Evolutionary conservation across 1,140 invertebrate genomes (phyloP), one percentile per base, ranked within the genome.

Genomic region (Dermatophagoides farinae): DNA sequence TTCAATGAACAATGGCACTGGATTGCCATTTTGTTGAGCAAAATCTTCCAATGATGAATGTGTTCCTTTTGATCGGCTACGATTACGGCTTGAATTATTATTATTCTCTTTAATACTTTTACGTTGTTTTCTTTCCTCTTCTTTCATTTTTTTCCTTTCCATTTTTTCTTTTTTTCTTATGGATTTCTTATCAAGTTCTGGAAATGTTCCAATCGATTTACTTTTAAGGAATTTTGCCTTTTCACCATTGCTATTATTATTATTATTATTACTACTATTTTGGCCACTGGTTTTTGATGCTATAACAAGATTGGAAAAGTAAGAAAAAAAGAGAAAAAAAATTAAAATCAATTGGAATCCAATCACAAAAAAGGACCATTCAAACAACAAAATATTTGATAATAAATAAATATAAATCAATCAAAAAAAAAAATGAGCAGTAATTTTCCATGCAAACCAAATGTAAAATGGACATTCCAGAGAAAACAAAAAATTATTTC

Each of bases 1-100:
- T 70, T 92, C 88, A 25, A 97, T 78, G 71, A 97, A 91, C 57
- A 90, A 73, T 23, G 90, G 90, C 67, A 92, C 80, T 55, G 82
- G 79, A 71, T 86, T 85, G 18, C 81, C 80, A 55, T 87, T 84
- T 16, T 82, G 82, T 71, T 89, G 81, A 18, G 77, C 77, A 67
- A 81, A 82, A 62, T 82, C 79, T 65, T 81, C 79, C 37, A 79
- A 68, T 73, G 57, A 71, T 65, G 61, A 57, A 23, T n/a, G 14
- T 14, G 53, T 38, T 12, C 53, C 25, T 23, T 55, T 55, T 14
- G 53, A 55, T n/a, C 53, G 53, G 25, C 53, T 55, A 1, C 53
- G 25, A 44, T 55, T 55, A n/a, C 55, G 41, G 77, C 31, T 82
- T 31, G 31, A 31, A 31, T 31, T n/a, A n/a, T n/a, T n/a, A 78